phyloP scores from a whole-genome alignment of 53 echinoderm and acorn worm genomes.

The Mesocentrotus franciscanus region DNA sequence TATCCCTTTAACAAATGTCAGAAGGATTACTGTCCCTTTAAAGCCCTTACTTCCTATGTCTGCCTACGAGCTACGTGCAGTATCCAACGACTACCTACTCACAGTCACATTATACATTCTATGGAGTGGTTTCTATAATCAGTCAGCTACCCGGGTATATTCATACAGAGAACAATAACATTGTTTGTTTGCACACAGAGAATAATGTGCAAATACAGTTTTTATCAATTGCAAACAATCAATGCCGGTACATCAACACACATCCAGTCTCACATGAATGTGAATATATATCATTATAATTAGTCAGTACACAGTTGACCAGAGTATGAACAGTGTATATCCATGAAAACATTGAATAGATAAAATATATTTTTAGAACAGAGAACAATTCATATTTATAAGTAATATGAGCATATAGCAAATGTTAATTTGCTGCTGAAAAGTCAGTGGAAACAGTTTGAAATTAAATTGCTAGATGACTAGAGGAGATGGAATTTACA shows the following conservation, averaged over 20 bases:
- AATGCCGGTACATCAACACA: background rate
- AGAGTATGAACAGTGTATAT: background rate
- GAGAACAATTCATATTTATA: too few relatives aligned
- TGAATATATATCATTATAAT: background rate
- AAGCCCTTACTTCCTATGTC: background rate
- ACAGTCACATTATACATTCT: background rate
- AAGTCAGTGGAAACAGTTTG: too few relatives aligned
- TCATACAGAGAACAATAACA: background rate
- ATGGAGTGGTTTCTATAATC: background rate
- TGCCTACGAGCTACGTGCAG: slow-evolving; percentile 16
- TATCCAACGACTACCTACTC: background rate
- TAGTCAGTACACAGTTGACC: background rate
- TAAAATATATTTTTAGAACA: too few relatives aligned
- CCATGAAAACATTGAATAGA: too few relatives aligned
- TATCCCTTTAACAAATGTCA: background rate
- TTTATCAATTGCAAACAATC: too few relatives aligned
- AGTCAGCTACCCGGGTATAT: background rate
- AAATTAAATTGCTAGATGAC: too few relatives aligned
- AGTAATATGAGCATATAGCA: too few relatives aligned
- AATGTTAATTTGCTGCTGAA: too few relatives aligned
- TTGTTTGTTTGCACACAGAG: background rate
- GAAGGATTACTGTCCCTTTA: background rate
- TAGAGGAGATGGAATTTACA: too few relatives aligned
- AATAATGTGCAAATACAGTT: background rate
- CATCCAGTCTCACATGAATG: background rate